Percentiles rank a stretch among this genome's conserved stretches.
Conservation (phyloP, 1,140 invertebrate species). For the Bombus balteatus region DNA sequence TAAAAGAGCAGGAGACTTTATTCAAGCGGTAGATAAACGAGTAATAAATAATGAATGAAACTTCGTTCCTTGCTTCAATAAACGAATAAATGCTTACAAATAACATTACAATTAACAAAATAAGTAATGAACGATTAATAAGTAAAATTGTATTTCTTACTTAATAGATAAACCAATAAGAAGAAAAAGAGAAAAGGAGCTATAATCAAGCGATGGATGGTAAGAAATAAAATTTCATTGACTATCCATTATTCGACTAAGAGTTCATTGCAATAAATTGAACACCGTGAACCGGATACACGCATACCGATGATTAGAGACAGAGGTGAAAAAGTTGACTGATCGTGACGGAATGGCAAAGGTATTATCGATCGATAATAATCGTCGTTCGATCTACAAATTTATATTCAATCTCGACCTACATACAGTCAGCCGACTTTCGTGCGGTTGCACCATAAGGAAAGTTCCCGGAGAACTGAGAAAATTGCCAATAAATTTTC, state of each 20-base stretch:
- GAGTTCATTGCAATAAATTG: not conserved
- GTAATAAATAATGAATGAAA: too few species aligned
- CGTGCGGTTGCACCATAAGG: constrained; percentile 40
- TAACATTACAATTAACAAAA: too few species aligned
- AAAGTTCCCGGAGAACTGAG: constrained; percentile 33
- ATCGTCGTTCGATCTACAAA: not conserved
- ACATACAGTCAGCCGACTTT: not conserved
- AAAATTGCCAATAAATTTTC: constrained; percentile 52
- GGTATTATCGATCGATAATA: not conserved
- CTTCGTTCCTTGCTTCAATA: too few species aligned
- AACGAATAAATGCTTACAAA: too few species aligned
- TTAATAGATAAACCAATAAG: too few species aligned
- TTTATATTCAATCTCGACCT: not conserved
- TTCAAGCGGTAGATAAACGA: too few species aligned
- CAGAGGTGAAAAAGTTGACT: not conserved
- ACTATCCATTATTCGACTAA: not conserved
- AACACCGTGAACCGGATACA: not conserved
- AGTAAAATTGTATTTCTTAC: too few species aligned
- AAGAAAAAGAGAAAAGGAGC: not conserved
- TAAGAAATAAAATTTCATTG: not conserved
- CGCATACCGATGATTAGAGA: not conserved
- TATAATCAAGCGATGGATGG: too few species aligned
- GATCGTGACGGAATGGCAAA: not conserved
- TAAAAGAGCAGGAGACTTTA: too few species aligned
- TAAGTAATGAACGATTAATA: too few species aligned